Evolutionary conservation across 1,140 invertebrate species (phyloP), one percentile per base, ranked within the genome.

Genomic region (Epicauta chinensis): DNA sequence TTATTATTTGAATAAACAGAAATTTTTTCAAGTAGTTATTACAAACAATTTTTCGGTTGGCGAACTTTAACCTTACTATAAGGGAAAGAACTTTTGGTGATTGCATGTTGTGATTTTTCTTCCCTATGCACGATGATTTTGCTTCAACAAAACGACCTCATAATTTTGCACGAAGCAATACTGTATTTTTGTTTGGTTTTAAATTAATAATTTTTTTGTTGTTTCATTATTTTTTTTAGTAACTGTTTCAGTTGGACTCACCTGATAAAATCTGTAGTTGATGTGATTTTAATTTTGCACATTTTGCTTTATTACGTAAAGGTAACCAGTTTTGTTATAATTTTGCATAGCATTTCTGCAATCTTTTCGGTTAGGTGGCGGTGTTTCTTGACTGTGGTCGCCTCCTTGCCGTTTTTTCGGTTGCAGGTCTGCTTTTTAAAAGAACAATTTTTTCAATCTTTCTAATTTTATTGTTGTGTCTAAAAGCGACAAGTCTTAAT

Each of bases 41-140:
- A 40, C 58, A 38, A 60, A 29, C 56, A 44, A 57, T 50, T 63
- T 59, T 61, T 61, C 55, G 51, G 55, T 66, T 66, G 59, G 48
- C 60, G 55, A 56, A 66, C 49, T 67, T 60, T 66, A 51, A 67
- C 68, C 68, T 70, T 70, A 70, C 68, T 70, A 70, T 70, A 70
- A 70, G 66, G 68, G 67, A 69, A 69, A 65, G 63, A 61, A 56
- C 53, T 73, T 73, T 34, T 34, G 32, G 67, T 70, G 63, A 67
- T 69, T 68, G 62, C 66, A 71, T 74, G 59, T 51, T 56, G 61
- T 51, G 39, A 29, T 35, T 31, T 16, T 51, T 44, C 32, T 56
- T 23, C 23, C 23, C 23, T 23, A 7, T 23, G 23, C 23, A 23
- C 23, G 23, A 23, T 23, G 4, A 23, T 23, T 23, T 23, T 23